These are phyloP conservation scores for Neodontobutis hainanensis DNA, from an alignment of 2,113 vertebrate species.

Conservation along the genomic window DNA sequence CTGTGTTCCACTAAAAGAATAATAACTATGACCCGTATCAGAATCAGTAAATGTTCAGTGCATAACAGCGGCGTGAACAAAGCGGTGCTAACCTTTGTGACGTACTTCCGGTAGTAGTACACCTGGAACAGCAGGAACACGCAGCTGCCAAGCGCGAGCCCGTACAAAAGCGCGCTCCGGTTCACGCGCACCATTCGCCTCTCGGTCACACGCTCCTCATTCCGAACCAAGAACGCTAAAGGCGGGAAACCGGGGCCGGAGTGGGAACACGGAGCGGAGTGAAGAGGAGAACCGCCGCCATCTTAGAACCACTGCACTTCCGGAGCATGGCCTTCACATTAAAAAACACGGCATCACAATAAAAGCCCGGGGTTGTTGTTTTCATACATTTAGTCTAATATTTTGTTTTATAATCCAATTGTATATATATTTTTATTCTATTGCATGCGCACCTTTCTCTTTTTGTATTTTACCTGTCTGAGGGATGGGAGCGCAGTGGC, in stretches of 20 bases:
- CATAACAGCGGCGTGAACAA: too few relatives aligned
- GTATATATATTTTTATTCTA: too few relatives aligned
- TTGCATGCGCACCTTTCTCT: too few relatives aligned
- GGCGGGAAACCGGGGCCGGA: not conserved
- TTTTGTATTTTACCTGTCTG: too few relatives aligned
- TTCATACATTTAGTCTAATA: too few relatives aligned
- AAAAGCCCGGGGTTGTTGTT: too few relatives aligned
- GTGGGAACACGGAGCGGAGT: not conserved
- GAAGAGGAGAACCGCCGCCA: slow-evolving; percentile 23
- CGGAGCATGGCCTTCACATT: not conserved
- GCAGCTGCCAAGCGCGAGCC: slow-evolving; percentile 85
- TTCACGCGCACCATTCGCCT: slow-evolving; percentile 90
- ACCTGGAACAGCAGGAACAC: slow-evolving; percentile 91
- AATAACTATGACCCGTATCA: too few relatives aligned
- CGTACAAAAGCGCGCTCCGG: slow-evolving; percentile 84
- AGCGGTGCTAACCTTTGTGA: slow-evolving; percentile 81
- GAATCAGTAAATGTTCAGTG: too few relatives aligned
- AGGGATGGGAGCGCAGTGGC: too few relatives aligned
- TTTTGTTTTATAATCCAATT: too few relatives aligned
- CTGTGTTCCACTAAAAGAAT: too few relatives aligned
- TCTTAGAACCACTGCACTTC: slow-evolving; percentile 30
- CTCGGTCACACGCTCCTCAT: slow-evolving; percentile 13
- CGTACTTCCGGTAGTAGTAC: slow-evolving; percentile 88
- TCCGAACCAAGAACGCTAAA: not conserved
- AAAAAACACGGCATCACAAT: not conserved